These are phyloP conservation scores for Dilophus febrilis DNA, from an alignment of 2,888 invertebrate species.

Conservation along the genomic window DNA sequence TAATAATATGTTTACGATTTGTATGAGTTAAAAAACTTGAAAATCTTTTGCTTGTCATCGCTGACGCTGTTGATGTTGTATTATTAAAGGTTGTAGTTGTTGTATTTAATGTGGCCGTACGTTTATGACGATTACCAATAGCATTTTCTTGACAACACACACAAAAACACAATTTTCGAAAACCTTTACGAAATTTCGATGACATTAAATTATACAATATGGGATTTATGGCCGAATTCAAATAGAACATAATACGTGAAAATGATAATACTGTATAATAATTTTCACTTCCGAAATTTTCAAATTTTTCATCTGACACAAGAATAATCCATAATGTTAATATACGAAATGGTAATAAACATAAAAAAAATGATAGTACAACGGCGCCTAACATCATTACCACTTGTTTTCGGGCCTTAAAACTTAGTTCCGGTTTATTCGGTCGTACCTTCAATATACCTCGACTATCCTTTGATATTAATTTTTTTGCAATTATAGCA, in stretches of 20 bases:
- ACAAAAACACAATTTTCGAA: constrained; percentile 44
- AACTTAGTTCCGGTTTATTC: constrained; percentile 54
- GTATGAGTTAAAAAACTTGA: constrained; percentile 43
- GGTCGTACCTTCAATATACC: constrained; percentile 43
- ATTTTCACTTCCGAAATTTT: constrained; percentile 52
- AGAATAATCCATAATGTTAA: constrained; percentile 70
- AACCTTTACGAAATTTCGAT: constrained; percentile 72
- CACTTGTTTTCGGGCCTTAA: constrained; percentile 63
- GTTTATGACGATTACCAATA: constrained; percentile 27
- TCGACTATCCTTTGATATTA: constrained; percentile 48
- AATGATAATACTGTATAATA: constrained; percentile 73
- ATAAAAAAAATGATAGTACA: constrained; percentile 73
- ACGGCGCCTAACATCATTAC: constrained; percentile 77
- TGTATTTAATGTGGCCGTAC: constrained; percentile 38
- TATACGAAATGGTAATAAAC: constrained; percentile 71
- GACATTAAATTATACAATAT: constrained; percentile 87
- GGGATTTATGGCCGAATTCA: constrained; percentile 82
- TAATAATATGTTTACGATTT: constrained; percentile 38
- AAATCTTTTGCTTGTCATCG: no score
- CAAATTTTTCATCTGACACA: constrained; percentile 48
- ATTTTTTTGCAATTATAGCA: constrained; percentile 64
- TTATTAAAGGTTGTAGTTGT: constrained; percentile 32
- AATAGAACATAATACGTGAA: constrained; percentile 69
- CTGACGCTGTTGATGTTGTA: constrained; percentile 20
- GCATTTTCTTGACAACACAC: constrained; percentile 1